A percentile compares a stretch with the other conserved stretches of the same genome.
Evolutionary conservation across 2,113 vertebrate species (phyloP).

Genomic region (Gymnocephalus cernua): DNA sequence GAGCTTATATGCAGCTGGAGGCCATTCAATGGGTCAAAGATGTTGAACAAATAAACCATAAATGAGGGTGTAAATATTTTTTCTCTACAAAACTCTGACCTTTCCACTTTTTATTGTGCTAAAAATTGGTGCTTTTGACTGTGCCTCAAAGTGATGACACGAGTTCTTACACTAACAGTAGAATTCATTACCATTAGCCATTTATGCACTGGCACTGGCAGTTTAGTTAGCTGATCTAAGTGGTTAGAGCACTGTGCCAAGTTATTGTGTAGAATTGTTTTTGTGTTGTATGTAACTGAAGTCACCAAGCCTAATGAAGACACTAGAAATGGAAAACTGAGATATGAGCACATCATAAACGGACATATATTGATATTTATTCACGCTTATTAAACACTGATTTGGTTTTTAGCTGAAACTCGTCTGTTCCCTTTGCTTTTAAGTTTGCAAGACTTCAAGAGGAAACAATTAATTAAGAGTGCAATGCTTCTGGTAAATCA

Average conservation of each 20-base stretch:
- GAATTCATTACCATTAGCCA: constrained; percentile 48
- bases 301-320: constrained; percentile 59
- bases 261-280: not conserved
- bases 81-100: constrained; percentile 2
- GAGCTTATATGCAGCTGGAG: not conserved
- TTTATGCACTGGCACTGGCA: constrained; percentile 8
- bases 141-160: constrained; percentile 13
- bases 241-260: not conserved
- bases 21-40: constrained; percentile 11
- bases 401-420: constrained; percentile 16
- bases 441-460: constrained; percentile 11
- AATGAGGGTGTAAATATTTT: constrained; percentile 6
- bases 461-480: constrained; percentile 31
- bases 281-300: constrained; percentile 10
- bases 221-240: constrained; percentile 46
- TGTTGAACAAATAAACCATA: constrained; percentile 10
- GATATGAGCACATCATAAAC: constrained; percentile 21
- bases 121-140: not conserved
- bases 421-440: constrained; percentile 19
- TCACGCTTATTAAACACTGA: constrained; percentile 9
- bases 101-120: not conserved
- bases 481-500: constrained; percentile 40
- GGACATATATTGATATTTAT: constrained; percentile 31
- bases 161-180: constrained; percentile 1
- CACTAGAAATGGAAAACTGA: constrained; percentile 50